Conservation (phyloP, 1,140 invertebrate genomes). For the Drosophila bocki region DNA sequence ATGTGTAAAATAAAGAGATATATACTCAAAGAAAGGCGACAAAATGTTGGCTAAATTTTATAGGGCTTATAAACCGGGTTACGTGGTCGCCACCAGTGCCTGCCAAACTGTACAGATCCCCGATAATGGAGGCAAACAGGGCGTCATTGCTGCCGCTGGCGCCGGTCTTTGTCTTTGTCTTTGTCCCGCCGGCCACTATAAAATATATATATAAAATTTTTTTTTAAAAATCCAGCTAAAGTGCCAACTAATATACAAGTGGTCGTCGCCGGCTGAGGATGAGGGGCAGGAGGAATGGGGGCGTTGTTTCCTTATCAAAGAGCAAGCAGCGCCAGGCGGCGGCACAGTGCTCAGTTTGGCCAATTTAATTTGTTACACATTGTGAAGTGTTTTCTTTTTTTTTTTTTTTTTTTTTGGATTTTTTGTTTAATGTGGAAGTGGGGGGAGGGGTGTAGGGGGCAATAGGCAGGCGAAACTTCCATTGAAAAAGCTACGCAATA, state of each 20-base stretch:
- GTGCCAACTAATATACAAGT: constrained; percentile 26
- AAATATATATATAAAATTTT: neutral
- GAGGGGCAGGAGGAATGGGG: neutral
- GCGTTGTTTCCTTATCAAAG: constrained; percentile 35
- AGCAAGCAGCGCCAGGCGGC: constrained; percentile 20
- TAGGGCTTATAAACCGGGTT: constrained; percentile 41
- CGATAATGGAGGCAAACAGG: constrained; percentile 66
- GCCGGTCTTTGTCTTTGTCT: constrained; percentile 54
- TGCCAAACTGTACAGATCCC: constrained; percentile 34
- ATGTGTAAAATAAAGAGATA: neutral
- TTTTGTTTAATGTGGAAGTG: neutral
- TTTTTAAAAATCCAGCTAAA: constrained; percentile 4
- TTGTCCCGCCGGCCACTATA: constrained; percentile 45
- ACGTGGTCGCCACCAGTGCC: constrained; percentile 26
- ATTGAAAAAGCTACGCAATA: constrained; percentile 62
- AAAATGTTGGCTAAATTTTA: constrained; percentile 13
- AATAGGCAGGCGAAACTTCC: constrained; percentile 18
- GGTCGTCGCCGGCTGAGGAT: neutral
- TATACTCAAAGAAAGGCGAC: neutral
- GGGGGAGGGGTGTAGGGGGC: neutral
- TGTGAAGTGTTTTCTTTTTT: constrained; percentile 21
- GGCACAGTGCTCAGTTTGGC: constrained; percentile 25
- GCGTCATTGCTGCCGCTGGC: constrained; percentile 51
- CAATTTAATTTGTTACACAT: constrained; percentile 66
- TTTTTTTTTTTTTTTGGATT: neutral